Evolutionary conservation across 2,797 vertebrate species (phyloP), one percentile per base, ranked within the genome.

Genomic region (Spondyliosoma cantharus): DNA sequence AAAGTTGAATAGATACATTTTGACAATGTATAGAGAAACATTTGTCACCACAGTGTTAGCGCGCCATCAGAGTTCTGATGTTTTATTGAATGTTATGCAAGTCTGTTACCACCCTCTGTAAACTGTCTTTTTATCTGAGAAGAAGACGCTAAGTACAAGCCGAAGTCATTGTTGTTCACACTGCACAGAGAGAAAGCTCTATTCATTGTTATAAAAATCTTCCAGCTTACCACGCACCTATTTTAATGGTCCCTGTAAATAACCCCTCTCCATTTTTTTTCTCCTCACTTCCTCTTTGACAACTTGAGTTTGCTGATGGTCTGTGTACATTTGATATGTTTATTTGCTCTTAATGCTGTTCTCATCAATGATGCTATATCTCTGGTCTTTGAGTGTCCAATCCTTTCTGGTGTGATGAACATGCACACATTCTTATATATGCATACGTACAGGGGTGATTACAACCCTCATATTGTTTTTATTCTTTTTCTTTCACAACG

Each of bases 301-400:
- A 25, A 63, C 24, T 76, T 86, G 15, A 78, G 74, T 78, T 84
- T 83, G 52, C 73, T 86, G 79, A 85, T 83, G 68, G 80, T 81
- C 72, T 91, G 81, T 91, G 80, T 91, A 74, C 85, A 78, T 89
- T 66, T 88, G 48, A 80, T 42, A 74, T 66, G 76, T 88, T 87
- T 19, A 79, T 76, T 65, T 85, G 82, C 71, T 86, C 70, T 87
- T 67, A 71, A 78, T 91, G 81, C 83, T 93, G 78, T 91, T 87
- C 58, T 90, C 87, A 92, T 92, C 80, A 90, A 93, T 87, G 90
- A 93, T 89, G 88, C 76, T 92, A 42, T 85, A 85, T 90, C 82
- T 85, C 90, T 80, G 82, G 71, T 90, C 81, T 90, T 87, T 86
- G 80, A 85, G 92, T 93, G 91, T 94, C 90, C 86, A 91, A 59